phyloP scores from a whole-genome alignment of 2,888 invertebrate species.

The Ophion costatus region DNA sequence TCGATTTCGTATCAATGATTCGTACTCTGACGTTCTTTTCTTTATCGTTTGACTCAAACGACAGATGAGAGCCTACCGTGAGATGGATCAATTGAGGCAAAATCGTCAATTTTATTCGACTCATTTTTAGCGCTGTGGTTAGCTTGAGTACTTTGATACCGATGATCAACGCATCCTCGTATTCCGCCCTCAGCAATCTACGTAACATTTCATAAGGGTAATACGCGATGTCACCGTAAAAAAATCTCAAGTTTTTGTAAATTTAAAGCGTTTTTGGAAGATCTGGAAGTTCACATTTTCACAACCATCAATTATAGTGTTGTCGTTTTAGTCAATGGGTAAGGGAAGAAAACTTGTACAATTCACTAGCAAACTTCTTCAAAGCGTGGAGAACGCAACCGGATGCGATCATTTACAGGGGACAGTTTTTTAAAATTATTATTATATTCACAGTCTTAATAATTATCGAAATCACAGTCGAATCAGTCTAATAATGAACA shows the following conservation, averaged over 20 bases:
- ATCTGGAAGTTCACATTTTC: too few species aligned
- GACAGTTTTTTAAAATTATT: too few species aligned
- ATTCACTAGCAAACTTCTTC: too few species aligned
- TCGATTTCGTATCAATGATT: background rate
- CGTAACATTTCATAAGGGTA: background rate
- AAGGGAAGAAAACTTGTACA: too few species aligned
- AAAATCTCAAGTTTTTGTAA: background rate
- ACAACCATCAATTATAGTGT: too few species aligned
- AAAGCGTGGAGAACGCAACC: too few species aligned
- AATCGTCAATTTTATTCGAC: constrained; percentile 66
- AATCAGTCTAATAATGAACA: too few species aligned
- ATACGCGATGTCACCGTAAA: too few species aligned
- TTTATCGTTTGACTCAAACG: background rate
- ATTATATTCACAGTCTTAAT: too few species aligned
- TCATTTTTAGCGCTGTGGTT: constrained; percentile 67
- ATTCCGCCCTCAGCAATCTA: constrained; percentile 72
- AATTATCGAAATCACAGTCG: too few species aligned
- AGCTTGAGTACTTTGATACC: constrained; percentile 73
- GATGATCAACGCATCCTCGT: constrained; percentile 68
- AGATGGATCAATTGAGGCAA: constrained; percentile 74
- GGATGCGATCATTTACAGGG: too few species aligned
- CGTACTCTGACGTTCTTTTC: background rate
- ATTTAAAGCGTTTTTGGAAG: background rate
- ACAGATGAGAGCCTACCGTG: constrained; percentile 65
- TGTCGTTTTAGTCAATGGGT: too few species aligned